Conservation (phyloP, 1,140 invertebrate genomes). For the Euwallacea similis region DNA sequence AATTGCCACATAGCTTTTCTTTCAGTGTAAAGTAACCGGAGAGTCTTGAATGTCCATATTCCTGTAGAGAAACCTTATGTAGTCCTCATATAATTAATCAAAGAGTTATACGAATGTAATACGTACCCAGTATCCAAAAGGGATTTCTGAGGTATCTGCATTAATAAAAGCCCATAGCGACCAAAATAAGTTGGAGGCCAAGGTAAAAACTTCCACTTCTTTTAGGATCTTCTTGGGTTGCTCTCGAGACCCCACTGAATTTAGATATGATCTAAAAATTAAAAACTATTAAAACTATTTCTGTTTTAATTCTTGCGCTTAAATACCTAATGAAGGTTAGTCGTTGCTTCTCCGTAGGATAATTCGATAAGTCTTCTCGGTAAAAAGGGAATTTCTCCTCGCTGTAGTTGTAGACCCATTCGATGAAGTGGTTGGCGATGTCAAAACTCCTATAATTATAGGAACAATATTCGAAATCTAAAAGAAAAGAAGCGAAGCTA, state of each 20-base stretch:
- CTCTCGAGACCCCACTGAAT: slow-evolving; percentile 52
- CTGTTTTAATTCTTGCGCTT: neutral
- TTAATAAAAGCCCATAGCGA: slow-evolving; percentile 89
- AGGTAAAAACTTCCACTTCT: slow-evolving; percentile 80
- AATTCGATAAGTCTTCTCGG: slow-evolving; percentile 65
- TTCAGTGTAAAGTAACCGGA: slow-evolving; percentile 53
- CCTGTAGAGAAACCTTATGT: slow-evolving; percentile 45
- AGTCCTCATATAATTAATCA: neutral
- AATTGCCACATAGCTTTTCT: slow-evolving; percentile 39
- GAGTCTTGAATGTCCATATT: slow-evolving; percentile 54
- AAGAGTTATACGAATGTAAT: neutral
- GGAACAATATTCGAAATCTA: slow-evolving; percentile 93
- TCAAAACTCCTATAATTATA: slow-evolving; percentile 95
- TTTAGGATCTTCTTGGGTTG: slow-evolving; percentile 65
- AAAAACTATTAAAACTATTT: slow-evolving; percentile 5
- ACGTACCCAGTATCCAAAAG: slow-evolving; percentile 93
- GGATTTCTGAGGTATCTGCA: slow-evolving; percentile 82
- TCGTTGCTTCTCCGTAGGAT: slow-evolving; percentile 79
- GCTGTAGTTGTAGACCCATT: slow-evolving; percentile 93
- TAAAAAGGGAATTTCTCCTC: slow-evolving; percentile 78
- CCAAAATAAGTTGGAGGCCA: slow-evolving; percentile 94
- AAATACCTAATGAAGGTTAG: slow-evolving; percentile 48
- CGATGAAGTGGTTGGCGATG: slow-evolving; percentile 94
- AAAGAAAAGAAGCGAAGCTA: slow-evolving; percentile 20
- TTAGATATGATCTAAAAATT: slow-evolving; percentile 43